Percentiles rank a stretch among this genome's conserved stretches.
Conservation (phyloP, 92 coral and sea anemone genomes). For the Zoanthus sociatus region DNA sequence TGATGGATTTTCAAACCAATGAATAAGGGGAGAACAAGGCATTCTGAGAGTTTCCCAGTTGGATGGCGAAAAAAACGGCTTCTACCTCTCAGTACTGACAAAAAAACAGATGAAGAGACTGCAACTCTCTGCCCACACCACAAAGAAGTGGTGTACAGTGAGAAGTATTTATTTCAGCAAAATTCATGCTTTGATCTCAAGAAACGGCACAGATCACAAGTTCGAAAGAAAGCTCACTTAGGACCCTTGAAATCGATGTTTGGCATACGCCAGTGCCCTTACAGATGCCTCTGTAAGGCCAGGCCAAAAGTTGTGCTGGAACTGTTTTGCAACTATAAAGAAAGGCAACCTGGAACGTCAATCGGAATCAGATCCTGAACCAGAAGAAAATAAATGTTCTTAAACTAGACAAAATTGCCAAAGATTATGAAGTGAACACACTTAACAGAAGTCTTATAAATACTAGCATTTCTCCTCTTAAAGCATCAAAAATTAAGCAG, state of each 20-base stretch:
- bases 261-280: constrained; percentile 31
- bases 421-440: constrained; percentile 33
- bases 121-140: constrained; percentile 32
- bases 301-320: constrained; percentile 35
- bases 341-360: constrained; percentile 33
- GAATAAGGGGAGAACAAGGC: too few relatives aligned
- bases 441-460: constrained; percentile 25
- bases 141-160: constrained; percentile 29
- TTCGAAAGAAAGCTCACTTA: constrained; percentile 25
- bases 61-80: constrained; percentile 12
- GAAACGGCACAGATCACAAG: constrained; percentile 39
- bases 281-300: constrained; percentile 29
- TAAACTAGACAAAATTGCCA: constrained; percentile 28
- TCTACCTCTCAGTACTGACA: constrained; percentile 41
- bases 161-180: constrained; percentile 38
- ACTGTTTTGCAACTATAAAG: constrained; percentile 19
- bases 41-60: constrained; percentile 37
- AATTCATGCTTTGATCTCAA: constrained; percentile 32
- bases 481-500: too few relatives aligned
- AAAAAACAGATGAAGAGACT: too few relatives aligned
- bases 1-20: constrained; percentile 1
- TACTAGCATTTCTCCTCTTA: constrained; percentile 17
- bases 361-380: too few relatives aligned
- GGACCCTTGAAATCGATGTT: constrained; percentile 32
- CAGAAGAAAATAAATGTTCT: neutral